A percentile compares a stretch with the other conserved stretches of the same genome.
These are phyloP conservation scores for Yponomeuta cagnagella DNA, from an alignment of 2,888 invertebrate species.

Conservation along the genomic window DNA sequence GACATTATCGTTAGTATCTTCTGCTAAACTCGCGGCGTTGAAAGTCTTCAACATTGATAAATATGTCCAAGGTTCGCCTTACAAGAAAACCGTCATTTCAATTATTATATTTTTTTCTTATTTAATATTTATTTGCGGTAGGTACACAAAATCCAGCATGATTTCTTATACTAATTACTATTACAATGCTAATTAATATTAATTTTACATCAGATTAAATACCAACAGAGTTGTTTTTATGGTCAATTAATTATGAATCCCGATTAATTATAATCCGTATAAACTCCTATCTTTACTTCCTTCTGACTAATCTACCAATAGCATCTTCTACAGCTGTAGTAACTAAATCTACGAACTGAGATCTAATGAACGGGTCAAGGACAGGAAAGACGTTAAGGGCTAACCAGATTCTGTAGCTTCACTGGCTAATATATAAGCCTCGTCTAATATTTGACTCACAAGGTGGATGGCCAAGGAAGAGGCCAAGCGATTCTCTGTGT, in stretches of 20 bases:
- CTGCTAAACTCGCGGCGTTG: not conserved
- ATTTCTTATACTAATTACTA: no score
- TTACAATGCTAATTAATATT: no score
- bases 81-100: not conserved
- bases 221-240: no score
- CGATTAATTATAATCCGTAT: no score
- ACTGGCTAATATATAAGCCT: conserved; percentile 53
- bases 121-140: no score
- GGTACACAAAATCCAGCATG: no score
- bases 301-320: no score
- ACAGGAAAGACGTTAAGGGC: not conserved
- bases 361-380: conserved; percentile 2
- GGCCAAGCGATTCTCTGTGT: conserved; percentile 31
- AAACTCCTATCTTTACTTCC: no score
- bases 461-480: conserved; percentile 47
- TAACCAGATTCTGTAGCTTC: conserved; percentile 49
- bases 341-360: not conserved
- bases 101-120: not conserved
- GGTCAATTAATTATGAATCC: no score
- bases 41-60: conserved; percentile 37
- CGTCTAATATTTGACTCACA: conserved; percentile 57
- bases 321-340: not conserved
- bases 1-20: not conserved
- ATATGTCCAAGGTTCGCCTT: conserved; percentile 48
- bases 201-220: no score